Evolutionary conservation across 1,140 invertebrate genomes (phyloP).

Genomic region (Steinernema feltiae): DNA sequence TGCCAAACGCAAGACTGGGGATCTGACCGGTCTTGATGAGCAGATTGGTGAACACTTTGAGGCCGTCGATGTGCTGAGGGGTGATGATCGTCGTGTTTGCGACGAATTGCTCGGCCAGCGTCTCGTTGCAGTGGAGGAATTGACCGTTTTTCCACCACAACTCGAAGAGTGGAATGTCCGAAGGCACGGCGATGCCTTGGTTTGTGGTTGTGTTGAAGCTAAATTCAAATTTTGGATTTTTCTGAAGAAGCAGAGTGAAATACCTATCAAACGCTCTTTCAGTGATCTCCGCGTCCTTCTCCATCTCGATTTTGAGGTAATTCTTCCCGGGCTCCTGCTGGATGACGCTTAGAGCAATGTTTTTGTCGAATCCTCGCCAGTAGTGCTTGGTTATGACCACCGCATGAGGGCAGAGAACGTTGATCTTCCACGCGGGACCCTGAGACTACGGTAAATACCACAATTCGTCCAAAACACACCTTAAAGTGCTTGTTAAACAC

Average conservation of each 20-base stretch:
- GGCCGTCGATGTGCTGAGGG: neutral
- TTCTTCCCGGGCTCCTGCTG: neutral
- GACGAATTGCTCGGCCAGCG: neutral
- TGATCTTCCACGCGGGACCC: neutral
- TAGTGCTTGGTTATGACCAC: neutral
- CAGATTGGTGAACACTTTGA: neutral
- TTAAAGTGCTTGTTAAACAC: neutral
- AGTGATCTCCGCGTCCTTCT: neutral
- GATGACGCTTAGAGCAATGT: neutral
- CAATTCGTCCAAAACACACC: neutral
- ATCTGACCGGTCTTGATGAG: neutral
- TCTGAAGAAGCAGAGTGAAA: neutral
- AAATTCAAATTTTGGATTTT: neutral
- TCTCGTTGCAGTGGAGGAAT: neutral
- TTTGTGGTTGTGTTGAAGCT: neutral
- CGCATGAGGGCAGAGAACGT: neutral
- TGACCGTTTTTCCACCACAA: neutral
- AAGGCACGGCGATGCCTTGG: neutral
- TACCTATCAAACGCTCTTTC: neutral
- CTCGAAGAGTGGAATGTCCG: neutral
- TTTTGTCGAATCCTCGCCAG: neutral
- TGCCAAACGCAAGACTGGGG: neutral
- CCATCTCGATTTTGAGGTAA: neutral
- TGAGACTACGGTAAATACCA: neutral
- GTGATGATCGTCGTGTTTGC: neutral